phyloP scores from a whole-genome alignment of 2,113 vertebrate species.

The Channa maculata region DNA sequence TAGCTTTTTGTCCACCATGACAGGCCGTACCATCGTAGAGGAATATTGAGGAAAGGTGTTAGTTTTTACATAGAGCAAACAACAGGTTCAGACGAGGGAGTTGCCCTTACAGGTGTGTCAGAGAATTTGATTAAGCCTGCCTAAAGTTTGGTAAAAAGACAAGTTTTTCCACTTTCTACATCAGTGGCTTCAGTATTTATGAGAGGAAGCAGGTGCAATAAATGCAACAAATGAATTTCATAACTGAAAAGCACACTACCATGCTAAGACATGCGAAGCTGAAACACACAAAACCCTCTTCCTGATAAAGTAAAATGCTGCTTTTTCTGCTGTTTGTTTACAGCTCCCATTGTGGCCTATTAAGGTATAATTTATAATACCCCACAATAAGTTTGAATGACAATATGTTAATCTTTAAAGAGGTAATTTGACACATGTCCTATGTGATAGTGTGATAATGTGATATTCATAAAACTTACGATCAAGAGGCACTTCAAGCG shows the following conservation, averaged over 20 bases:
- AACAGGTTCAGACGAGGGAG: conserved; percentile 51
- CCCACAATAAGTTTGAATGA: too few species aligned
- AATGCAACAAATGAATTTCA: conserved; percentile 40
- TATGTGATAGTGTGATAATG: background rate
- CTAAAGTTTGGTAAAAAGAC: background rate
- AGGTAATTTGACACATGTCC: too few species aligned
- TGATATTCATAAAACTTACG: conserved; percentile 85
- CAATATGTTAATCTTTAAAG: too few species aligned
- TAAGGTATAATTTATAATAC: background rate
- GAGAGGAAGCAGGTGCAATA: conserved; percentile 26
- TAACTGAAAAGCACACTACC: conserved; percentile 1
- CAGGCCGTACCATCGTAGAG: conserved; percentile 86
- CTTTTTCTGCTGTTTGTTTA: background rate
- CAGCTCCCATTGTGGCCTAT: background rate
- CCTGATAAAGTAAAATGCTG: too few species aligned
- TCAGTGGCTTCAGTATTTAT: background rate
- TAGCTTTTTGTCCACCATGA: conserved; percentile 92
- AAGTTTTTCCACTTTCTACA: background rate
- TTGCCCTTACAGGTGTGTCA: conserved; percentile 42
- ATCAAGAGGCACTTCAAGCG: conserved; percentile 96
- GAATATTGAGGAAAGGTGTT: conserved; percentile 86
- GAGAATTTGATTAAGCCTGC: conserved; percentile 30
- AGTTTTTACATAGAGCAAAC: conserved; percentile 81
- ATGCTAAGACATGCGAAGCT: conserved; percentile 57
- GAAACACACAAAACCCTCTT: background rate